Evolutionary conservation across 1,140 invertebrate species (phyloP).

Genomic region (Procambarus clarkii): DNA sequence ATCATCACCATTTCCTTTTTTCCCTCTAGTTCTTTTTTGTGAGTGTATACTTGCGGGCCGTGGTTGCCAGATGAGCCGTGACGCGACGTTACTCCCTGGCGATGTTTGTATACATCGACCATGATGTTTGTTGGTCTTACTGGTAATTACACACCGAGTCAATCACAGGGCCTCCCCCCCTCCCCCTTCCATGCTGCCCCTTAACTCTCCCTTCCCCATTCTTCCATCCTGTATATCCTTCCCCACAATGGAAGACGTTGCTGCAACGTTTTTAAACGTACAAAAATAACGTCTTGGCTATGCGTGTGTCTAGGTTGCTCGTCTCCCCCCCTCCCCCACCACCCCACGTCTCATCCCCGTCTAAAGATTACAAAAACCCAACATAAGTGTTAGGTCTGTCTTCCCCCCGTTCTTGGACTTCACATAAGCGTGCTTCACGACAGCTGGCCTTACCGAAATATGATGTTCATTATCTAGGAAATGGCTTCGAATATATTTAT

Average conservation of each 20-base stretch:
- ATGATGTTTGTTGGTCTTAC: constrained; percentile 3
- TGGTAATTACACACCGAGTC: constrained; percentile 28
- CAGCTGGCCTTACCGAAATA: constrained; percentile 8
- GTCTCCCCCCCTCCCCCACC: no score
- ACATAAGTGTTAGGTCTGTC: no score
- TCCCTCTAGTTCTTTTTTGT: not conserved
- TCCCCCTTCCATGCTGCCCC: not conserved
- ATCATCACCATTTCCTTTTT: constrained; percentile 1
- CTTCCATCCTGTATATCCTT: not conserved
- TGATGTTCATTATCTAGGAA: constrained; percentile 36
- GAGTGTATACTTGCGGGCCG: not conserved
- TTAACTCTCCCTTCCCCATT: not conserved
- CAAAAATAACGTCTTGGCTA: no score
- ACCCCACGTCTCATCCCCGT: no score
- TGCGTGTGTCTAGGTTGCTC: no score
- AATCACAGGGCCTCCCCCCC: not conserved
- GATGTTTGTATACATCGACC: not conserved
- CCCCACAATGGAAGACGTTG: no score
- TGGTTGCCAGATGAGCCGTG: constrained; percentile 1
- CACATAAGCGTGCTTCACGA: not conserved
- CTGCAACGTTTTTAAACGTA: no score
- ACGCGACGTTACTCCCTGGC: not conserved
- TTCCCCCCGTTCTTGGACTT: not conserved
- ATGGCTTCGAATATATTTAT: constrained; percentile 34
- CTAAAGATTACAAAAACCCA: no score